phyloP scores from a whole-genome alignment of 2,797 vertebrate genomes.

The Chlorospingus semifuscus region DNA sequence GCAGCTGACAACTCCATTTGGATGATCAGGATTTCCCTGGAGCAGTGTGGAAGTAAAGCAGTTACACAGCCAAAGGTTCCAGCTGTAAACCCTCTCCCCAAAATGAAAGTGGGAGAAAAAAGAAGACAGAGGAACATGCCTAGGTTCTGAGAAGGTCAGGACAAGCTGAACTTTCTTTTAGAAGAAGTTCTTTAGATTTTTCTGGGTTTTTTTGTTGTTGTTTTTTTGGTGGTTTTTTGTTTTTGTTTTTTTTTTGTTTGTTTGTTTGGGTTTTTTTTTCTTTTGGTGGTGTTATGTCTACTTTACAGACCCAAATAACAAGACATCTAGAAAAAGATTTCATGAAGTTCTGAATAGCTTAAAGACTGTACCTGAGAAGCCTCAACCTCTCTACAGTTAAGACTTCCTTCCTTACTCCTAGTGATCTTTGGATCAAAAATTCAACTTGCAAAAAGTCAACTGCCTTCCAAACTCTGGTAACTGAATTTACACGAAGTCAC shows the following conservation, averaged over 20 bases:
- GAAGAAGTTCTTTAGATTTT: background rate
- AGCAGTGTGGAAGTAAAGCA: background rate
- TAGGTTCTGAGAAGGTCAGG: background rate
- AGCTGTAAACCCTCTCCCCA: fast-evolving
- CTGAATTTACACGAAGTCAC: background rate
- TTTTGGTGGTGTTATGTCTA: background rate
- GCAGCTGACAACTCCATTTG: background rate
- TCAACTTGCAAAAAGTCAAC: background rate
- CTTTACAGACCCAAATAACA: fast-evolving
- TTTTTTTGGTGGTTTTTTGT: no score
- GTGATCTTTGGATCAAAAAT: background rate
- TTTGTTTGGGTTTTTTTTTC: background rate
- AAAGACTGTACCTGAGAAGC: background rate
- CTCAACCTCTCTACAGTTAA: background rate
- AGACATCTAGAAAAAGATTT: background rate
- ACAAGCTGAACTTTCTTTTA: background rate
- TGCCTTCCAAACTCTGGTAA: background rate
- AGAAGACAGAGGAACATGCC: background rate
- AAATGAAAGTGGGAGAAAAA: background rate
- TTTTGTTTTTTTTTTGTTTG: no score
- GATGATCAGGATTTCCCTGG: background rate
- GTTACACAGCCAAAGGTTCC: background rate
- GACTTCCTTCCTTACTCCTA: background rate
- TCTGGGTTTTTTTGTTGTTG: background rate
- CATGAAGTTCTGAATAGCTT: background rate